Evolutionary conservation across 2,113 vertebrate species (phyloP), one percentile per base, ranked within the genome.

Genomic region (Pluvianellus socialis): DNA sequence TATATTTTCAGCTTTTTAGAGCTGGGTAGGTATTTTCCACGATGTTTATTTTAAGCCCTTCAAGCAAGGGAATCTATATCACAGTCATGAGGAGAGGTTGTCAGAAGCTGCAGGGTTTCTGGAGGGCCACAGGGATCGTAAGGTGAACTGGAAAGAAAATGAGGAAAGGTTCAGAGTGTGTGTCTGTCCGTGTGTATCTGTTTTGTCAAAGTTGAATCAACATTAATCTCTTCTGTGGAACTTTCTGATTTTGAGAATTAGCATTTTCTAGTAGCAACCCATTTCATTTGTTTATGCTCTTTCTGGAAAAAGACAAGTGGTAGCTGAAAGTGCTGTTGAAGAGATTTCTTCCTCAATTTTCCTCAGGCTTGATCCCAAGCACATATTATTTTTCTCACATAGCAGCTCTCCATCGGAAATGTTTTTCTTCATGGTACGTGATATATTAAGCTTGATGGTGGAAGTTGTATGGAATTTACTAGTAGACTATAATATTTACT

Each of bases 401-500:
- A 0, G 5, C 66, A 87, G 5, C 22, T 61, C 52, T 75, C 63
- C 33, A 26, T 71, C 1, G 1, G 47, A 92, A 94, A 84, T 79
- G 22, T 52, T 89, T 90, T 93, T 70, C 45, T 79, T 92, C 23
- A 4, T 63, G 26, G 38, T 63, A 47, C 10, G 35, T 47, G 45
- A 92, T 90, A 53, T 71, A 92, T 88, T 58, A 83, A 77, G n/a
- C 30, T 70, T 88, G 56, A 73, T 92, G 59, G 67, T 88, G 14
- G 42, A 82, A 95, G 21, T 61, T 95, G n/a, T 76, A 74, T 73
- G n/a, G 62, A 91, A 95, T 95, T 89, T 92, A 87, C 86, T 91
- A n/a, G 65, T 44, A 82, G 40, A 65, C 53, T 72, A 42, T 72
- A 91, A 90, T 70, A 58, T 92, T 94, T 94, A 89, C 62, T 95